Evolutionary conservation across 2,888 invertebrate genomes (phyloP), one percentile per base, ranked within the genome.

Genomic region (Seira ritae): DNA sequence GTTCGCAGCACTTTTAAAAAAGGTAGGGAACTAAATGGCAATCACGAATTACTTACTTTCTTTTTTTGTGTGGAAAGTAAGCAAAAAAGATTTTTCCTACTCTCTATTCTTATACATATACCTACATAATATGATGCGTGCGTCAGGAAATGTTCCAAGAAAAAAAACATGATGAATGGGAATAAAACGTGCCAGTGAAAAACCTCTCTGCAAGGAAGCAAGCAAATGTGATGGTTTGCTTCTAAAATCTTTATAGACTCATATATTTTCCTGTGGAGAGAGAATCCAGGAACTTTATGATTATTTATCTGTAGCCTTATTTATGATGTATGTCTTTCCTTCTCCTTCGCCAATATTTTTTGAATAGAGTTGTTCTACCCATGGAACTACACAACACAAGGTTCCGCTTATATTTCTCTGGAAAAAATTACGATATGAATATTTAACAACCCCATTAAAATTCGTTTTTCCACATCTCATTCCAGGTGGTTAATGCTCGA

Each of bases 101-200:
- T n/a, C n/a, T n/a, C n/a, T n/a, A n/a, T 31, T 31, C 31, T 31
- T 31, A 31, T 31, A 31, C n/a, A 31, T 31, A 31, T 31, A 31
- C 31, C 31, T 31, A 31, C 8, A 31, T 31, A 31, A 15, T 12
- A 55, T 17, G 55, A 55, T 55, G 55, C 17, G 17, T 55, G 55
- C 15, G 55, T 55, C 55, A 55, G 55, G 65, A 71, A 80, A 23
- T 12, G 23, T 66, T 70, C 65, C 12, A 24, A 65, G 31, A 31
- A 55, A 12, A 55, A 12, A 73, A 80, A 73, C 67, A 75, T 75
- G 80, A 80, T 80, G 66, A 81, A 81, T 81, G 76, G 80, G 62
- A 42, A 46, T 70, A 24, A 60, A 69, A 74, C 70, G 70, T 75
- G 75, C 80, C 20, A 31, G 31, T 72, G 12, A 55, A 55, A 17